phyloP scores from a whole-genome alignment of 2,113 vertebrate species.

The Pagrus major region DNA sequence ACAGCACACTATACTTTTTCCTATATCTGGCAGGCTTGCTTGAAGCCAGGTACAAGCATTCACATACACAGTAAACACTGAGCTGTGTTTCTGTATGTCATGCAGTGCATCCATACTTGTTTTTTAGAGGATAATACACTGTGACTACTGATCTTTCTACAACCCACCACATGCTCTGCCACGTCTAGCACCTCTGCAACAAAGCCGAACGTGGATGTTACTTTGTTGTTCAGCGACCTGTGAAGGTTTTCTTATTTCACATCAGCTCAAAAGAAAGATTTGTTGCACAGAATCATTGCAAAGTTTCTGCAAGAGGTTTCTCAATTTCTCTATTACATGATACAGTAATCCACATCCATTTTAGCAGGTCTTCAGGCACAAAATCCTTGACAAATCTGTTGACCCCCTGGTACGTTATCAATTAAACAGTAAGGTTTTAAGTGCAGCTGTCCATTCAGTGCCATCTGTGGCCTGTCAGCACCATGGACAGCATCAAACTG shows the following conservation, averaged over 20 bases:
- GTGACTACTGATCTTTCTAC: slow-evolving; percentile 1
- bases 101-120: slow-evolving; percentile 16
- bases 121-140: not conserved
- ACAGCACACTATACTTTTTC: slow-evolving; percentile 23
- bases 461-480: slow-evolving; percentile 44
- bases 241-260: slow-evolving; percentile 13
- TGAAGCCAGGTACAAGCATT: slow-evolving; percentile 20
- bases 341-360: slow-evolving; percentile 1
- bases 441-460: slow-evolving; percentile 10
- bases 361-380: not conserved
- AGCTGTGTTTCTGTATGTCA: slow-evolving; percentile 18
- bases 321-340: not conserved
- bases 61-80: slow-evolving; percentile 42
- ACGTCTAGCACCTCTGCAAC: slow-evolving; percentile 19
- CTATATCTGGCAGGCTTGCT: slow-evolving; percentile 33
- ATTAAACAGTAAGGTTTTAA: slow-evolving; percentile 24
- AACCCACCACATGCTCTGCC: slow-evolving; percentile 14
- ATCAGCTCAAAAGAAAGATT: slow-evolving; percentile 6
- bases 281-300: not conserved
- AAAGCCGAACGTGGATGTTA: slow-evolving; percentile 7
- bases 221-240: slow-evolving; percentile 8
- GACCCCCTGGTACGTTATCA: not conserved
- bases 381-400: slow-evolving; percentile 9
- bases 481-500: slow-evolving; percentile 47
- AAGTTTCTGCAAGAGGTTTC: not conserved